Percentiles rank a stretch among this genome's conserved stretches.
Evolutionary conservation across 2,113 vertebrate species (phyloP).

Genomic region (Gopherus evgoodei): DNA sequence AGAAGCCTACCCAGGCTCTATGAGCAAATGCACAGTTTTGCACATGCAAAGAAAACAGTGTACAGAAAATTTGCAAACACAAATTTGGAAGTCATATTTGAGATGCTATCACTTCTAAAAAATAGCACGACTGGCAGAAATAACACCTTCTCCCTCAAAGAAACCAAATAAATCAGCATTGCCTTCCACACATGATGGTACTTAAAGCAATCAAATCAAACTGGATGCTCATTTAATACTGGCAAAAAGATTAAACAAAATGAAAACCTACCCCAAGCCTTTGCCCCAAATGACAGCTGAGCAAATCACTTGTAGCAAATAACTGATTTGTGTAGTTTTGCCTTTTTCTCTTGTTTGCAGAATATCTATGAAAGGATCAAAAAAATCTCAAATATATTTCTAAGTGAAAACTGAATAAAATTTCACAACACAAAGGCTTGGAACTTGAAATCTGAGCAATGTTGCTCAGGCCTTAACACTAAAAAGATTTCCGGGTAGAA

Average conservation of each 20-base stretch:
- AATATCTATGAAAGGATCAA: neutral
- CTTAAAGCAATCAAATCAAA: neutral
- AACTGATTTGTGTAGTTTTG: rapidly evolving
- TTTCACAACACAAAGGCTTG: neutral
- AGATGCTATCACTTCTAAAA: neutral
- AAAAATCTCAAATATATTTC: neutral
- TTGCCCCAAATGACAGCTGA: neutral
- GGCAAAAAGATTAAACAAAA: neutral
- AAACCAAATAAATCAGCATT: neutral
- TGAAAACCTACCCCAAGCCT: neutral
- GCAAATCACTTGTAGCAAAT: neutral
- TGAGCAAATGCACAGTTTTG: neutral
- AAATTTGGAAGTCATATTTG: neutral
- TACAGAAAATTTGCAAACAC: neutral
- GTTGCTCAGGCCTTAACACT: neutral
- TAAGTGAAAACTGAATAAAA: neutral
- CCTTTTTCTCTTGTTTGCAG: neutral
- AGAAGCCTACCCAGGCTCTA: neutral
- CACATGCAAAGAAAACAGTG: rapidly evolving
- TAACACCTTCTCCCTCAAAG: neutral
- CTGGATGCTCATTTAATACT: neutral
- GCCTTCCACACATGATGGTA: rapidly evolving
- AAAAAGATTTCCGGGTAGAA: too few species aligned
- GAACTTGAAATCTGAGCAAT: neutral
- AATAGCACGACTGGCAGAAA: neutral